Evolutionary conservation across 2,797 vertebrate species (phyloP).

Genomic region (Myotis planiceps): DNA sequence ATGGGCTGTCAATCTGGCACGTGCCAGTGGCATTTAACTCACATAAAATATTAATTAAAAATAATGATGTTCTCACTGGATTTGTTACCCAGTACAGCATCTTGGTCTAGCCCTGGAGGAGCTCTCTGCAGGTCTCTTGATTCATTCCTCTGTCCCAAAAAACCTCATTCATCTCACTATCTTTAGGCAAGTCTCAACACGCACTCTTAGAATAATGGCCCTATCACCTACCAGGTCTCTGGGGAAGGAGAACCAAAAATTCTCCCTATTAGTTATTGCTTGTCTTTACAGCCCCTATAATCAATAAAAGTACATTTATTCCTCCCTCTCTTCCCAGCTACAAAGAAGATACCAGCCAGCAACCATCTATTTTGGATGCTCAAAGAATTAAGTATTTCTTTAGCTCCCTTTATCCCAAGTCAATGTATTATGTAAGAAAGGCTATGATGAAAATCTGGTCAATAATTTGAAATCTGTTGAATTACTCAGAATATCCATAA

Average conservation of each 20-base stretch:
- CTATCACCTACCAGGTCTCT: not conserved
- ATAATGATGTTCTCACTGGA: constrained; percentile 31
- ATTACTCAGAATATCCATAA: constrained; percentile 20
- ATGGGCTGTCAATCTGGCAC: constrained; percentile 26
- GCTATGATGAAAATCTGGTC: not conserved
- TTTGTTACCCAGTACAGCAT: not conserved
- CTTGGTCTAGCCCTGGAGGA: not conserved
- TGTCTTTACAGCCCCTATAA: not conserved
- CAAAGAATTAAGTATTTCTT: not conserved
- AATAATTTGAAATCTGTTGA: constrained; percentile 54
- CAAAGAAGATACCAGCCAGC: not conserved
- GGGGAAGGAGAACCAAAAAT: not conserved
- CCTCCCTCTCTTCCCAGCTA: not conserved
- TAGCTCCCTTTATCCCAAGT: not conserved
- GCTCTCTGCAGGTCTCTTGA: not conserved
- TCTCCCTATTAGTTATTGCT: not conserved
- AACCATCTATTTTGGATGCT: not conserved
- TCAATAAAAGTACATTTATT: not conserved
- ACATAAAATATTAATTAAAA: constrained; percentile 74
- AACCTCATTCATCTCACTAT: not conserved
- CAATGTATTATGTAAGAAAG: not conserved
- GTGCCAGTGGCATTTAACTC: constrained; percentile 51
- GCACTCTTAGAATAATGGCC: not conserved
- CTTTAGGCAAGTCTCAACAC: constrained; percentile 12
- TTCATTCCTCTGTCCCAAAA: not conserved